Conservation (phyloP, 2,888 invertebrate genomes). For the Tenodera sinensis region DNA sequence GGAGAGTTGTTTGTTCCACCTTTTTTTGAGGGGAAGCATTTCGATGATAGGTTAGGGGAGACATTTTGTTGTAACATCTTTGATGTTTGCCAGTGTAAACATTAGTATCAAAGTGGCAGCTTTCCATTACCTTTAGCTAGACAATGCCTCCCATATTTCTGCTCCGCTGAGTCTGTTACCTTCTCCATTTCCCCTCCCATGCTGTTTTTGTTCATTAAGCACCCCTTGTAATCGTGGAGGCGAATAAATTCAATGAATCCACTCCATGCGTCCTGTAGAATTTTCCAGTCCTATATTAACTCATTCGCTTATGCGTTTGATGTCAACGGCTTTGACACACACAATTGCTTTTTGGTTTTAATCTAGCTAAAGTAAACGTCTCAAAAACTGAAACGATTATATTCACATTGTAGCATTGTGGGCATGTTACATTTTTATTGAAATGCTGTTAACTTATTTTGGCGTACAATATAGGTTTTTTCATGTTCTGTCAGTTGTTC, state of each 20-base stretch:
- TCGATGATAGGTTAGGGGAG: background rate
- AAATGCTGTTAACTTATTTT: no score
- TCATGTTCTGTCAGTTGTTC: no score
- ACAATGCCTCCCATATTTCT: background rate
- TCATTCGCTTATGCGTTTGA: background rate
- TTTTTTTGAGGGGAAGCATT: background rate
- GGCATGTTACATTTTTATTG: no score
- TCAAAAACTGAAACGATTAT: background rate
- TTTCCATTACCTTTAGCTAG: background rate
- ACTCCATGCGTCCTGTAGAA: background rate
- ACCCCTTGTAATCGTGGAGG: background rate
- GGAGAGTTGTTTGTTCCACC: background rate
- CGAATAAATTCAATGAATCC: background rate
- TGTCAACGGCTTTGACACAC: background rate
- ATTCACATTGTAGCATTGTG: background rate
- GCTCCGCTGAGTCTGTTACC: background rate
- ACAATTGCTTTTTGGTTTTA: background rate
- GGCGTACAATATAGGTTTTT: no score
- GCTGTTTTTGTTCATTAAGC: background rate
- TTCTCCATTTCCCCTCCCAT: background rate
- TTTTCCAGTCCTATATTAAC: background rate
- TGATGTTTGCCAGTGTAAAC: constrained; percentile 8
- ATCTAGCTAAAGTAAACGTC: background rate
- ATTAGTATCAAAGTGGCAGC: background rate
- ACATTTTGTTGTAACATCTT: background rate